These are phyloP conservation scores for Micromussa lordhowensis DNA, from an alignment of 92 coral and sea anemone genomes.

Conservation along the genomic window DNA sequence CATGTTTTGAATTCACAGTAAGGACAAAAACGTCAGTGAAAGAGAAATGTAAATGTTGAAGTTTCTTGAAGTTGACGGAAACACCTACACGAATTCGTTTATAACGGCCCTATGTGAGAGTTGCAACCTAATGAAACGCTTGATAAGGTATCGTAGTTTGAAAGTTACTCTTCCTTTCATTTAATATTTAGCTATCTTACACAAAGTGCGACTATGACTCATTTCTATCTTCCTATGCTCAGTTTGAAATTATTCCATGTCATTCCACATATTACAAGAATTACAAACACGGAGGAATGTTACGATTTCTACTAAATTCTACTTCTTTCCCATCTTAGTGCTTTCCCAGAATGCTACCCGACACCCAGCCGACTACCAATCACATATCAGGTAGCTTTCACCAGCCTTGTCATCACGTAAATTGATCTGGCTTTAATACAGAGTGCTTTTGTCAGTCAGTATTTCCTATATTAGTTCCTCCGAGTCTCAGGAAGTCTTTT, in stretches of 20 bases:
- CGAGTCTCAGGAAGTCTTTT: constrained; percentile 91
- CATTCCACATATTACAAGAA: background rate
- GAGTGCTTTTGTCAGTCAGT: background rate
- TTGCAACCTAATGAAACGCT: background rate
- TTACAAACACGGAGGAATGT: background rate
- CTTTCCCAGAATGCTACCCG: background rate
- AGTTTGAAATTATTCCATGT: too few relatives aligned
- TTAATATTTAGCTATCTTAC: too few relatives aligned
- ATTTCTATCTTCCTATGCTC: too few relatives aligned
- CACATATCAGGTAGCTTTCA: background rate
- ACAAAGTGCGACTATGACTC: too few relatives aligned
- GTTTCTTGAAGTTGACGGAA: background rate
- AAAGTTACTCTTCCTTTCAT: too few relatives aligned
- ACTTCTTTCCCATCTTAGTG: background rate
- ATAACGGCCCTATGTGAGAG: background rate
- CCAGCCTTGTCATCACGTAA: background rate
- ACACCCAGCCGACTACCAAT: background rate
- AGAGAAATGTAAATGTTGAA: background rate
- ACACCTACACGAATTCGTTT: background rate
- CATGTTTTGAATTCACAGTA: background rate
- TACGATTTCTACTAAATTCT: background rate
- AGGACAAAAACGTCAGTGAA: background rate
- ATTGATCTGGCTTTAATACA: background rate
- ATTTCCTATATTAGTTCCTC: constrained; percentile 88
- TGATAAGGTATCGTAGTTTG: background rate